phyloP scores from a whole-genome alignment of 2,797 vertebrate species.

The Syndactyla subalaris region DNA sequence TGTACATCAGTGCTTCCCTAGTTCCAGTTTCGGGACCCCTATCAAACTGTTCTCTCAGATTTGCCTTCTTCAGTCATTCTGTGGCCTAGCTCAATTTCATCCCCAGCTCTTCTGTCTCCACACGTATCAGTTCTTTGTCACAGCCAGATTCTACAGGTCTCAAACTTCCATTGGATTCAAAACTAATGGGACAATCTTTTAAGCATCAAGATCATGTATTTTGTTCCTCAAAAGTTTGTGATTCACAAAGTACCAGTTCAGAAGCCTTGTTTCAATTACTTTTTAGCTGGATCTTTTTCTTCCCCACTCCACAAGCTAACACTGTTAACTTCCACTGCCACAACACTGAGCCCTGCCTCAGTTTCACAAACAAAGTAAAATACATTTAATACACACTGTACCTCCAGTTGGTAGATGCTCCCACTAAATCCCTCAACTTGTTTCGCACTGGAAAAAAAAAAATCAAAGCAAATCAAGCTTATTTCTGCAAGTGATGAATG shows the following conservation, averaged over 20 bases:
- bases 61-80: background rate
- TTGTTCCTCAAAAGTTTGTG: background rate
- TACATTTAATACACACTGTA: conserved; percentile 67
- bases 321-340: background rate
- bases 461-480: conserved; percentile 57
- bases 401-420: conserved; percentile 95
- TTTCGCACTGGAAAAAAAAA: conserved; percentile 84
- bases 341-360: background rate
- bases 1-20: background rate
- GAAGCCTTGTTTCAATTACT: background rate
- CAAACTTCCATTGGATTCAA: background rate
- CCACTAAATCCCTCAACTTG: conserved; percentile 90
- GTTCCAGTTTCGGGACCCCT: background rate
- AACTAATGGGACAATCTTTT: background rate
- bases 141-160: background rate
- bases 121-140: background rate
- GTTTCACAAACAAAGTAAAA: conserved; percentile 7
- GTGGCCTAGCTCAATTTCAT: background rate
- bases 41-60: background rate
- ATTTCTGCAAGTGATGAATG: background rate
- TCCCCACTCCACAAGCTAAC: background rate
- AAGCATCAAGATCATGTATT: background rate
- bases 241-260: background rate
- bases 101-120: background rate
- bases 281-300: background rate